Evolutionary conservation across 2,888 invertebrate genomes (phyloP), one percentile per base, ranked within the genome.

Genomic region (Apotomis turbidana): DNA sequence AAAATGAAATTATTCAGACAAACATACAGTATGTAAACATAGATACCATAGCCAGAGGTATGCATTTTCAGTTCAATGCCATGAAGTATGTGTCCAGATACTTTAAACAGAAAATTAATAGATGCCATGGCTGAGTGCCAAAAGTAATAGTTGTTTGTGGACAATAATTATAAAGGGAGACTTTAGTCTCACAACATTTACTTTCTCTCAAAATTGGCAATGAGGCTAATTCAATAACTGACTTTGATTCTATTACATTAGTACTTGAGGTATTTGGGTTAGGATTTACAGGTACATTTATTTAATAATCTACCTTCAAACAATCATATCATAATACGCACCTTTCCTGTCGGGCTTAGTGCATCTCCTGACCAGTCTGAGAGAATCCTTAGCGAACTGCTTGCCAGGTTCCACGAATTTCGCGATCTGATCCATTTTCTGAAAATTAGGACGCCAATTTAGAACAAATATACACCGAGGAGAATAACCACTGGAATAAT

Each of bases 331-430:
- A 55, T 15, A 59, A 57, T 44, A 78, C 77, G 72, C 93, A 98
- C 98, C 98, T 96, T 98, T 98, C 86, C 99, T 96, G 89, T 99
- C 99, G 69, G 99, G 99, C 93, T 99, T 99, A 71, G 99, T 99
- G 93, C 99, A 99, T 89, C 99, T 97, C 92, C 99, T 99, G 55
- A 99, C 98, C 85, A 99, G 95, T 93, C 99, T 96, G 85, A 99
- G 96, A 46, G 99, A 99, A 91, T 99, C 99, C 94, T 99, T 99
- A 84, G 98, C 96, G 90, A 99, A 99, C 88, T 98, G 97, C 87
- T 97, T 97, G 78, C 97, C 98, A 83, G 99, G 99, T 90, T 99
- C 98, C 74, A 98, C 95, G 85, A 98, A 97, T 91, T 97, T 97
- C 79, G 97, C 96, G 84, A 99, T 96, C 95, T 99, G 99, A 95